Conservation (phyloP, 2,888 invertebrate species). For the Smittia aterrima region DNA sequence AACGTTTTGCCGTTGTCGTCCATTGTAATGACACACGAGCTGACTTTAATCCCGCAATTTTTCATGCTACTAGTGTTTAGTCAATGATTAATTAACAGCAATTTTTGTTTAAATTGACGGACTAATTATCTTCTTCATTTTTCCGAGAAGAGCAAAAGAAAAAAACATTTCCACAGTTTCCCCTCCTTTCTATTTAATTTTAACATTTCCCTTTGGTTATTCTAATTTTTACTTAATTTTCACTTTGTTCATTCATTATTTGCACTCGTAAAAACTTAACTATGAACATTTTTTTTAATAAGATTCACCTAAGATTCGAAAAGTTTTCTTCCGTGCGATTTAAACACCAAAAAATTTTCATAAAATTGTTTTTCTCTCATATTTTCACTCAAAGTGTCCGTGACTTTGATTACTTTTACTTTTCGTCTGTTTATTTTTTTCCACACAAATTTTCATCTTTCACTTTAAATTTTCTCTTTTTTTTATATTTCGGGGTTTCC, state of each 20-base stretch:
- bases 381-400: constrained; percentile 11
- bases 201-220: background rate
- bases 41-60: background rate
- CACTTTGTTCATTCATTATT: constrained; percentile 15
- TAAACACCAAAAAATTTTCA: background rate
- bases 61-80: background rate
- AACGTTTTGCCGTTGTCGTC: background rate
- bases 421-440: constrained; percentile 1
- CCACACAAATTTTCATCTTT: background rate
- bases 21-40: background rate
- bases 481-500: constrained; percentile 12
- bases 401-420: background rate
- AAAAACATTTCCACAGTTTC: background rate
- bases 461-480: background rate
- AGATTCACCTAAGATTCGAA: constrained; percentile 16
- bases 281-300: constrained; percentile 26
- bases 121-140: constrained; percentile 37
- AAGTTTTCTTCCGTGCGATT: background rate
- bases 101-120: constrained; percentile 42
- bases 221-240: constrained; percentile 21
- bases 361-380: constrained; percentile 13
- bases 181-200: background rate
- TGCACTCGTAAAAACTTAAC: constrained; percentile 31
- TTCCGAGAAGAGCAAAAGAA: background rate
- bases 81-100: constrained; percentile 33